Percentiles rank a stretch among this genome's conserved stretches.
These are phyloP conservation scores for Chondrilla cf. caribensis DNA, from an alignment of 37 sponge, comb jelly and placozoan genomes.

Conservation along the genomic window DNA sequence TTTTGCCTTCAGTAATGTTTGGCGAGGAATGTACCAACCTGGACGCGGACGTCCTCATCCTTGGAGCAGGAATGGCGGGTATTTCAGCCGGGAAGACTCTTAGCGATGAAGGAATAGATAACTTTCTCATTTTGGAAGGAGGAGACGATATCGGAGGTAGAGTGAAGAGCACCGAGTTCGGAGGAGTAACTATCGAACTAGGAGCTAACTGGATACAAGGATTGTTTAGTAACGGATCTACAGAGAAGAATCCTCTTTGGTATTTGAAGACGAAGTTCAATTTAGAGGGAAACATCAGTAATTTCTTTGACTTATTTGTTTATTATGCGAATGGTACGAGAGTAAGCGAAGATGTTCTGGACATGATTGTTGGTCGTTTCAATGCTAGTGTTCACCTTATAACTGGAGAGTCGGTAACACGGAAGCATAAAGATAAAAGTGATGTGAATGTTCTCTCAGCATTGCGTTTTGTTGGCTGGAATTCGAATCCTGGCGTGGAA, in stretches of 20 bases:
- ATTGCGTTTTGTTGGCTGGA: background rate
- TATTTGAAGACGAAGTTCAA: conserved; percentile 1
- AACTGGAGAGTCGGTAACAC: background rate
- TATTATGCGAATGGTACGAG: background rate
- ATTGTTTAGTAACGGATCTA: background rate
- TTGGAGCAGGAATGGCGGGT: conserved; percentile 70
- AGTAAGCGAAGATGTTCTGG: background rate
- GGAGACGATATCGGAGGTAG: conserved; percentile 48
- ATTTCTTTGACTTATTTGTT: background rate
- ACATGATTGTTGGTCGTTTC: too few species aligned
- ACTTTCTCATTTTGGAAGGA: conserved; percentile 64
- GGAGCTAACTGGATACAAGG: conserved; percentile 49
- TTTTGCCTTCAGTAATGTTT: too few species aligned
- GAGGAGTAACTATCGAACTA: conserved; percentile 27
- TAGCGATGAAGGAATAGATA: conserved; percentile 26
- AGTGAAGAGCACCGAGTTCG: conserved; percentile 4
- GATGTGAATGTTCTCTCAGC: conserved; percentile 24
- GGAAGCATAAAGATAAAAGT: background rate
- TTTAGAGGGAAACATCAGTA: background rate
- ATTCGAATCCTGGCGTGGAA: background rate
- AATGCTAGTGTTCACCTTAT: too few species aligned
- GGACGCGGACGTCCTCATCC: conserved; percentile 60
- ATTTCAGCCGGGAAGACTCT: conserved; percentile 58
- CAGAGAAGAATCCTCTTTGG: conserved; percentile 16
- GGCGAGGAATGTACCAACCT: background rate